Percentiles rank a stretch among this genome's conserved stretches.
Evolutionary conservation across 2,797 vertebrate species (phyloP).

Genomic region (Muscicapa comitata): DNA sequence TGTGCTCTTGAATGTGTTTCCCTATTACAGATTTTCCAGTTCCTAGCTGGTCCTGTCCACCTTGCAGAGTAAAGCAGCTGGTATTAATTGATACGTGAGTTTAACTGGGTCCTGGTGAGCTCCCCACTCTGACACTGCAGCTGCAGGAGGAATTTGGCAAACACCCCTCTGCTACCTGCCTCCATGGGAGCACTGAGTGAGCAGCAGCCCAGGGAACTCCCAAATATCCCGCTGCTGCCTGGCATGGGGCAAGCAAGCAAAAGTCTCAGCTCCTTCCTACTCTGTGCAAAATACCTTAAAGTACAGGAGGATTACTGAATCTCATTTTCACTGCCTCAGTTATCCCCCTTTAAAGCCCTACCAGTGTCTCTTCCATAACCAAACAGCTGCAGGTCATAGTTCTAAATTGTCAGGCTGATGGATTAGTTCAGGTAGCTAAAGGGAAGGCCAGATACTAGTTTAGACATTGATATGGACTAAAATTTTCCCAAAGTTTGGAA

Average conservation of each 20-base stretch:
- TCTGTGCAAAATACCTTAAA: constrained; percentile 6
- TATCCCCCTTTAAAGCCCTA: constrained; percentile 7
- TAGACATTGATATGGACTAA: not conserved
- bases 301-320: constrained; percentile 11
- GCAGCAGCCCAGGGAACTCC: not conserved
- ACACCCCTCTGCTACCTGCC: not conserved
- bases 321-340: not conserved
- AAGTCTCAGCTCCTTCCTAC: not conserved
- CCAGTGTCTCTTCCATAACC: not conserved
- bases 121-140: not conserved
- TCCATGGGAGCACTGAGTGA: accelerated
- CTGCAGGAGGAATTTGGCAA: not conserved
- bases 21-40: not conserved
- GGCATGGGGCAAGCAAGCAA: not conserved
- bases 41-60: not conserved
- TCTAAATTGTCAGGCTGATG: constrained; percentile 22
- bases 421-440: constrained; percentile 18
- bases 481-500: constrained; percentile 20
- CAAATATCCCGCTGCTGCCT: accelerated
- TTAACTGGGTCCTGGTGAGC: not conserved
- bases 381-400: constrained; percentile 36
- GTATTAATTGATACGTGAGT: not conserved
- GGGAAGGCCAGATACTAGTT: not conserved
- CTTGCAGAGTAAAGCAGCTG: not conserved
- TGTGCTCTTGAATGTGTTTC: not conserved